Percentiles rank a stretch among this genome's conserved stretches.
These are phyloP conservation scores for Geopemphigus sp. DNA, from an alignment of 1,140 invertebrate genomes.

Conservation along the genomic window DNA sequence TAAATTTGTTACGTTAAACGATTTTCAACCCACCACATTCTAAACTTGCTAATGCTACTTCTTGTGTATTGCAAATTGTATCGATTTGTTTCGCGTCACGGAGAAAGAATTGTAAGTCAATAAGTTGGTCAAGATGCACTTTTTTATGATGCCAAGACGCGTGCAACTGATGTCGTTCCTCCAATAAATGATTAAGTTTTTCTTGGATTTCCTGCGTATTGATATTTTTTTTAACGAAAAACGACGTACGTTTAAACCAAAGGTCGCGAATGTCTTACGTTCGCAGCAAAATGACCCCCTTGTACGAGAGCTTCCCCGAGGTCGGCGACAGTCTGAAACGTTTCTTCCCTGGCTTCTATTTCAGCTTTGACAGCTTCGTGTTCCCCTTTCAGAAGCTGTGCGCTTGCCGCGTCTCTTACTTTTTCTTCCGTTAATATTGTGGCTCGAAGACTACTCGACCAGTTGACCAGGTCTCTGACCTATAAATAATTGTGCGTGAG, in stretches of 20 bases:
- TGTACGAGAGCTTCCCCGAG: conserved; percentile 81
- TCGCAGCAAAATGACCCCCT: conserved; percentile 77
- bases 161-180: conserved; percentile 76
- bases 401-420: conserved; percentile 80
- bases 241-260: neutral
- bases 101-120: conserved; percentile 92
- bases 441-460: conserved; percentile 76
- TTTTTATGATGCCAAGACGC: conserved; percentile 86
- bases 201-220: conserved; percentile 70
- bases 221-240: neutral
- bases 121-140: conserved; percentile 87
- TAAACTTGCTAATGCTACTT: conserved; percentile 67
- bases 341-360: conserved; percentile 89
- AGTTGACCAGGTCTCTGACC: conserved; percentile 85
- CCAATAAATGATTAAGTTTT: conserved; percentile 71
- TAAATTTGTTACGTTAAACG: conserved; percentile 23
- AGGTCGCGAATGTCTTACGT: conserved; percentile 54
- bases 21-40: conserved; percentile 59
- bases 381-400: conserved; percentile 82
- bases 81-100: conserved; percentile 92
- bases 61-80: conserved; percentile 82
- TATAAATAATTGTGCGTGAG: conserved; percentile 54
- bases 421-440: conserved; percentile 80
- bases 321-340: conserved; percentile 75
- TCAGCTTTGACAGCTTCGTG: conserved; percentile 91